Evolutionary conservation across 2,888 invertebrate species (phyloP).

Genomic region (Epirrita christyi): DNA sequence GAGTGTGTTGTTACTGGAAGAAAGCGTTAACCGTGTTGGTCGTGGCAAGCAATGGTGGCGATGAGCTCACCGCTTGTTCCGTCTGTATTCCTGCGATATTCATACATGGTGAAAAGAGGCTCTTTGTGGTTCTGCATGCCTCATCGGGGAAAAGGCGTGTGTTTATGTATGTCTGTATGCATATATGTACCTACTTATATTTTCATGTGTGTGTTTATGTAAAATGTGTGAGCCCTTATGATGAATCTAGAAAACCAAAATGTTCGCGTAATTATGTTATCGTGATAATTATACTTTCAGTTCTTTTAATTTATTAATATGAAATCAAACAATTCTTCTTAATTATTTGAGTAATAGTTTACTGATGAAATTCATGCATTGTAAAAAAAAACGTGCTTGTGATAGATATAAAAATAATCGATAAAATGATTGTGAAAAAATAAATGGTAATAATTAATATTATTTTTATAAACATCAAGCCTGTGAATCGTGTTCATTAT

Average conservation of each 20-base stretch:
- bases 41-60: too few species aligned
- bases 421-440: not conserved
- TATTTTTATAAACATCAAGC: not conserved
- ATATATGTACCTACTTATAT: not conserved
- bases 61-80: too few species aligned
- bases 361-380: not conserved
- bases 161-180: too few species aligned
- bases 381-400: not conserved
- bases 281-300: not conserved
- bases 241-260: not conserved
- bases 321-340: constrained; percentile 15
- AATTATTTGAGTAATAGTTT: constrained; percentile 1
- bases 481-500: not conserved
- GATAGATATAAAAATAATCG: not conserved
- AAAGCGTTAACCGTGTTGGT: too few species aligned
- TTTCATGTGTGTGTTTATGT: not conserved
- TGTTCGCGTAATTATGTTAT: not conserved
- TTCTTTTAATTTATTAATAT: constrained; percentile 5
- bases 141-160: too few species aligned
- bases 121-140: too few species aligned
- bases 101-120: too few species aligned
- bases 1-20: too few species aligned
- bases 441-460: not conserved
- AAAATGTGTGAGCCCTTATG: not conserved
- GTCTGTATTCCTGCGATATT: too few species aligned